Conservation (phyloP, 2,888 invertebrate genomes). For the Cryptus armator region DNA sequence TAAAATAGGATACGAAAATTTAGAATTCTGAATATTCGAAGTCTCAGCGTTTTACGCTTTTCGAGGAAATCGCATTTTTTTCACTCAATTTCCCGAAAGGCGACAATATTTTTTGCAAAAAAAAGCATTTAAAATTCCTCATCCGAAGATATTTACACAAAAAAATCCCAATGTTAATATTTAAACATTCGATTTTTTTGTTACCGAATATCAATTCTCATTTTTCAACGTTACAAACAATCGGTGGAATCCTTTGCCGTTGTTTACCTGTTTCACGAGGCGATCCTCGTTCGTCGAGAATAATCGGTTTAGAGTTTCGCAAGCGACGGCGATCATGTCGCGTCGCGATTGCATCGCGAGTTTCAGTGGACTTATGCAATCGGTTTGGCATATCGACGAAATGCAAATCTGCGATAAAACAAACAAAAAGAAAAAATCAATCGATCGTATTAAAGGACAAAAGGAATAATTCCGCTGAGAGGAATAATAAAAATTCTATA, state of each 20-base stretch:
- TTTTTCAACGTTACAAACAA: no score
- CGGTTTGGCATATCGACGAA: constrained; percentile 93
- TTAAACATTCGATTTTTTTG: no score
- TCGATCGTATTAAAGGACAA: constrained; percentile 1
- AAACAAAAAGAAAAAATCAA: constrained; percentile 21
- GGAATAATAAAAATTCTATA: constrained; percentile 30
- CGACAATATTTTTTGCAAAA: not conserved
- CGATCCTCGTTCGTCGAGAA: constrained; percentile 91
- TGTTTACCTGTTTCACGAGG: constrained; percentile 88
- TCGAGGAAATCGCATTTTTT: no score
- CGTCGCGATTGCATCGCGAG: constrained; percentile 95
- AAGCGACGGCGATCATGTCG: constrained; percentile 94
- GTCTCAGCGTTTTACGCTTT: no score
- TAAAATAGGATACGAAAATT: no score
- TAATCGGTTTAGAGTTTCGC: constrained; percentile 95
- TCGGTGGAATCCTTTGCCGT: not conserved
- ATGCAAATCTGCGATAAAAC: constrained; percentile 90
- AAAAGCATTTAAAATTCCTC: no score
- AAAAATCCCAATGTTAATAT: no score
- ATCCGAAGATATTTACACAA: no score
- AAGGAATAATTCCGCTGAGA: no score
- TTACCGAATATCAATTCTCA: no score
- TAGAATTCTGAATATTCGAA: no score
- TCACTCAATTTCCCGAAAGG: not conserved
- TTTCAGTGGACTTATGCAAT: constrained; percentile 96